phyloP scores from a whole-genome alignment of 2,888 invertebrate genomes.

The Tachina lurida region DNA sequence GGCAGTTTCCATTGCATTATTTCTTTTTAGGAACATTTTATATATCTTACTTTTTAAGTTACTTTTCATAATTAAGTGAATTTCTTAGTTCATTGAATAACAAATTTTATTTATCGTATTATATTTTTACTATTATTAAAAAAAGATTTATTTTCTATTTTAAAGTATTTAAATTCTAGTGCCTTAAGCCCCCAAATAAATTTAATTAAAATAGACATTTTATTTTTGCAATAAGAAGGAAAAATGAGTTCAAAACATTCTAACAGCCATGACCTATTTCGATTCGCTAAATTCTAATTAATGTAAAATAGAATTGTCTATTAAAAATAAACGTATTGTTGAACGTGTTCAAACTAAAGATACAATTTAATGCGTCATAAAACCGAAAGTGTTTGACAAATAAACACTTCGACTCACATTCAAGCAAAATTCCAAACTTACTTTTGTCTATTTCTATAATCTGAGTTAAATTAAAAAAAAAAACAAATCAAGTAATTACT shows the following conservation, averaged over 20 bases:
- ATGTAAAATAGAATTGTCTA: background rate
- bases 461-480: background rate
- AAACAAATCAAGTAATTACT: background rate
- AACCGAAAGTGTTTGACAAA: constrained; percentile 8
- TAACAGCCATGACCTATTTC: constrained; percentile 24
- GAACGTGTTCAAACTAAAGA: background rate
- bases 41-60: too few relatives aligned
- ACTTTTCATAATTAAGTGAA: background rate
- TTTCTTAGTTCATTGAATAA: background rate
- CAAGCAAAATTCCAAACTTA: background rate
- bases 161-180: background rate
- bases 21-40: too few relatives aligned
- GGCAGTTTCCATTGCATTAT: too few relatives aligned
- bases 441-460: background rate
- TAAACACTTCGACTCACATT: background rate
- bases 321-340: background rate
- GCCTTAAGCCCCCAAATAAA: background rate
- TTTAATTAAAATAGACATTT: constrained; percentile 5
- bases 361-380: background rate
- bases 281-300: background rate
- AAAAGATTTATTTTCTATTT: background rate
- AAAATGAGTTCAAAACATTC: constrained; percentile 8
- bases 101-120: background rate
- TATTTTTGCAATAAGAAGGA: background rate
- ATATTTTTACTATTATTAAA: background rate